phyloP scores from a whole-genome alignment of 2,797 vertebrate species.

The Hippocampus kuda region DNA sequence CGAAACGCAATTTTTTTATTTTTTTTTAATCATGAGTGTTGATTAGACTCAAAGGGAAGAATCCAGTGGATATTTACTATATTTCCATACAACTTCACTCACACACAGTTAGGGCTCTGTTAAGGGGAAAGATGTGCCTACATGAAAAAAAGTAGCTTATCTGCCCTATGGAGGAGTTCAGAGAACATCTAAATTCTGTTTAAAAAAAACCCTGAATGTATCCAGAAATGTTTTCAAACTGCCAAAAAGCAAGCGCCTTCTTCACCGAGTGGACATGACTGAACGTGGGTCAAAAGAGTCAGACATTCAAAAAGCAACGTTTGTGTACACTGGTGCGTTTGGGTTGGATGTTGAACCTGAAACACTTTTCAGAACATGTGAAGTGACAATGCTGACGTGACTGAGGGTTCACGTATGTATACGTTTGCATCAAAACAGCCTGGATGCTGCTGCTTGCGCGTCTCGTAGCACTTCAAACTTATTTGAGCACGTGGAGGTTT shows the following conservation, averaged over 20 bases:
- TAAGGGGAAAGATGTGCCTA: not conserved
- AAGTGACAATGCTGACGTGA: conserved; percentile 25
- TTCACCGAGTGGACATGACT: not conserved
- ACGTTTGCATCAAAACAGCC: conserved; percentile 20
- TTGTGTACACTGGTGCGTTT: conserved; percentile 18
- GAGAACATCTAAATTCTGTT: not conserved
- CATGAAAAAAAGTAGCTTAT: not conserved
- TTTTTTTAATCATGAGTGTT: too few species aligned
- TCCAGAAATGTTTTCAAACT: conserved; percentile 16
- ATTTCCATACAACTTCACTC: not conserved
- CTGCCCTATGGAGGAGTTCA: not conserved
- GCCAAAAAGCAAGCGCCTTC: conserved; percentile 9
- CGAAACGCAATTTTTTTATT: too few species aligned
- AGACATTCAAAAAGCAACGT: conserved; percentile 18
- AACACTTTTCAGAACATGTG: conserved; percentile 27
- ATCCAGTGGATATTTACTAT: not conserved
- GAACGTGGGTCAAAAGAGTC: conserved; percentile 9
- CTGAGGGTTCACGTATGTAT: conserved; percentile 25
- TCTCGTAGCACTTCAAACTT: conserved; percentile 35
- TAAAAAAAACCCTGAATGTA: conserved; percentile 13
- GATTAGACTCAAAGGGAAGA: not conserved
- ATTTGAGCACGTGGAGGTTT: conserved; percentile 35
- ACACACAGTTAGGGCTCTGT: not conserved
- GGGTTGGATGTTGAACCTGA: conserved; percentile 14
- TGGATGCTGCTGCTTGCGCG: conserved; percentile 36